A percentile compares a stretch with the other conserved stretches of the same genome.
Conservation (phyloP, 2,797 vertebrate genomes). For the Pipistrellus nathusii region DNA sequence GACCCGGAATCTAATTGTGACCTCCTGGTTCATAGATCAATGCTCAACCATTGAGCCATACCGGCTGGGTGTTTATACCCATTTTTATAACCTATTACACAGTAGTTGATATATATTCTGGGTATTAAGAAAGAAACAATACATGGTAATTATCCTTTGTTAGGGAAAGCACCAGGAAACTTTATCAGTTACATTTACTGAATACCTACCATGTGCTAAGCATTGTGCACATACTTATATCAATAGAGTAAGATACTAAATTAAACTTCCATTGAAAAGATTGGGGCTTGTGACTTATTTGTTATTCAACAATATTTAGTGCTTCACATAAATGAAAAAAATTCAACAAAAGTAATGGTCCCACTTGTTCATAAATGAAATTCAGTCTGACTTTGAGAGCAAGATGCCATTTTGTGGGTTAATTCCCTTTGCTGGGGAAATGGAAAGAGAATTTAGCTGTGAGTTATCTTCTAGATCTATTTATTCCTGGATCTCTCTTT, state of each 20-base stretch:
- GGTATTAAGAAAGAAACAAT: neutral
- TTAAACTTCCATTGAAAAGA: neutral
- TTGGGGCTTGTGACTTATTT: neutral
- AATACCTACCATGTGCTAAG: neutral
- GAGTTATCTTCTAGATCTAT: slow-evolving; percentile 58
- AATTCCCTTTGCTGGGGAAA: slow-evolving; percentile 49
- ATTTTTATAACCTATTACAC: neutral
- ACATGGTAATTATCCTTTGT: neutral
- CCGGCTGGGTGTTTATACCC: neutral
- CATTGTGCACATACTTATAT: neutral
- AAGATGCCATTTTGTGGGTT: slow-evolving; percentile 51
- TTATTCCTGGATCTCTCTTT: slow-evolving; percentile 74
- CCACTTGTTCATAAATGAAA: slow-evolving; percentile 50
- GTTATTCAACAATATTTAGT: slow-evolving; percentile 1
- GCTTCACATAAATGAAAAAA: slow-evolving; percentile 7
- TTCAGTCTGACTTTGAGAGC: slow-evolving; percentile 52
- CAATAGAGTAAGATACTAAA: neutral
- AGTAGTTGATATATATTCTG: neutral
- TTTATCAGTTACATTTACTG: neutral
- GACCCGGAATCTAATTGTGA: too few species aligned
- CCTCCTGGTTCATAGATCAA: too few species aligned
- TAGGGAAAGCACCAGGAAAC: neutral
- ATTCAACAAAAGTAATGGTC: slow-evolving; percentile 19
- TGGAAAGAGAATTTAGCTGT: slow-evolving; percentile 51
- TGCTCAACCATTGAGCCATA: too few species aligned